A percentile compares a stretch with the other conserved stretches of the same genome.
These are phyloP conservation scores for Picathartes gymnocephalus DNA, from an alignment of 2,113 vertebrate genomes.

Conservation along the genomic window DNA sequence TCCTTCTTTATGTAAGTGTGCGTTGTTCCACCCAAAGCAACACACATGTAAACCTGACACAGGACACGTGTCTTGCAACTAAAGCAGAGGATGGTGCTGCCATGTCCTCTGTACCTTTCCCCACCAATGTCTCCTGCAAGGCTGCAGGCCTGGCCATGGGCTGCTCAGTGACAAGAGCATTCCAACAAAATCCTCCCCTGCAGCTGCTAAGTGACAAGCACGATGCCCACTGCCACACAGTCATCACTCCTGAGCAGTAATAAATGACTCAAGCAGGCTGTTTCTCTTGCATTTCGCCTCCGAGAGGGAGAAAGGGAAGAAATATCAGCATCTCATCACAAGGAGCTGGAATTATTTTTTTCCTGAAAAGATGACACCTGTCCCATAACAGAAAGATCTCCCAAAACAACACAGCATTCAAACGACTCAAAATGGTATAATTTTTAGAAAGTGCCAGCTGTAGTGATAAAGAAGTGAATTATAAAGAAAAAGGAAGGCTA, in stretches of 20 bases:
- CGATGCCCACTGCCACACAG: not conserved
- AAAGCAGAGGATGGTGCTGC: not conserved
- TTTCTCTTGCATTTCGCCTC: not conserved
- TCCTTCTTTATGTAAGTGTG: not conserved
- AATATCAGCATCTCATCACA: not conserved
- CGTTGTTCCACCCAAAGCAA: not conserved
- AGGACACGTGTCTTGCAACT: not conserved
- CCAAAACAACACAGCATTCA: conserved; percentile 12
- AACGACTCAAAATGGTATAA: not conserved
- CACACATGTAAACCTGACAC: not conserved
- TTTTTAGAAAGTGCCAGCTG: not conserved
- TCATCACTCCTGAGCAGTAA: not conserved
- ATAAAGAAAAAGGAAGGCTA: not conserved
- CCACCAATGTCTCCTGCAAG: not conserved
- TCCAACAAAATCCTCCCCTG: not conserved
- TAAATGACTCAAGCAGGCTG: not conserved
- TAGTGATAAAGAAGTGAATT: not conserved
- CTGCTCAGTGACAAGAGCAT: not conserved
- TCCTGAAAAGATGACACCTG: not conserved
- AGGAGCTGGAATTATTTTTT: not conserved
- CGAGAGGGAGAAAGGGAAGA: not conserved
- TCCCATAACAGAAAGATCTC: not conserved
- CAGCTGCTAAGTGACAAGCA: not conserved
- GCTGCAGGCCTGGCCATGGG: not conserved
- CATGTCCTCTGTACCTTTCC: not conserved